phyloP scores from a whole-genome alignment of 92 coral and sea anemone genomes.

The Epizoanthus illoricatus region DNA sequence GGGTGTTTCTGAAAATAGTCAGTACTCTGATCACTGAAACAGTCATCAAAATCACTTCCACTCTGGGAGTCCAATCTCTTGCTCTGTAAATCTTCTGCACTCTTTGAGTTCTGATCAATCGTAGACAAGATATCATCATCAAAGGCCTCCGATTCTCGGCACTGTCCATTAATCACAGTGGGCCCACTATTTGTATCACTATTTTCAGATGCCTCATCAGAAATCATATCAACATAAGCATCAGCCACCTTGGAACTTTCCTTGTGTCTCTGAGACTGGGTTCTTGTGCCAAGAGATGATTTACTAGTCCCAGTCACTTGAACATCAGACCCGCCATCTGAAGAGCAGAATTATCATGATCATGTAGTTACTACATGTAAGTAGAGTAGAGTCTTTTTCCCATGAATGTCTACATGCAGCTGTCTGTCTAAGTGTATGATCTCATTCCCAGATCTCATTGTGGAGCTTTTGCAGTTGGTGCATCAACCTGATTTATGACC shows the following conservation, averaged over 20 bases:
- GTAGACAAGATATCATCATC: neutral
- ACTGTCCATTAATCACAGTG: conserved; percentile 1
- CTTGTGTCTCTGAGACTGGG: neutral
- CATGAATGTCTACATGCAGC: too few relatives aligned
- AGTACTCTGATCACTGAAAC: neutral
- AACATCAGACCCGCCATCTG: neutral
- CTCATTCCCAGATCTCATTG: too few relatives aligned
- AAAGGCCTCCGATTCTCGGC: neutral
- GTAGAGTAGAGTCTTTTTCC: too few relatives aligned
- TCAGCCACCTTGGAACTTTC: neutral
- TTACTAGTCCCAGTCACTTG: neutral
- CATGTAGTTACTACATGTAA: neutral
- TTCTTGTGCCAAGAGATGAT: conserved; percentile 8
- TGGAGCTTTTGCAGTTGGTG: too few relatives aligned
- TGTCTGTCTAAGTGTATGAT: too few relatives aligned
- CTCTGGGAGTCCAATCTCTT: neutral
- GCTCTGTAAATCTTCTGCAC: neutral
- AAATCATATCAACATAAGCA: neutral
- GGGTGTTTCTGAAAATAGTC: neutral
- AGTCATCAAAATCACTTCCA: conserved; percentile 24
- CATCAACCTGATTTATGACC: too few relatives aligned
- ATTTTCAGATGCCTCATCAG: neutral
- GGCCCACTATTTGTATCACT: neutral
- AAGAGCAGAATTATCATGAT: neutral
- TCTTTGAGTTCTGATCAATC: neutral